A percentile compares a stretch with the other conserved stretches of the same genome.
These are phyloP conservation scores for Euclidia mi DNA, from an alignment of 2,888 invertebrate species.

Conservation along the genomic window DNA sequence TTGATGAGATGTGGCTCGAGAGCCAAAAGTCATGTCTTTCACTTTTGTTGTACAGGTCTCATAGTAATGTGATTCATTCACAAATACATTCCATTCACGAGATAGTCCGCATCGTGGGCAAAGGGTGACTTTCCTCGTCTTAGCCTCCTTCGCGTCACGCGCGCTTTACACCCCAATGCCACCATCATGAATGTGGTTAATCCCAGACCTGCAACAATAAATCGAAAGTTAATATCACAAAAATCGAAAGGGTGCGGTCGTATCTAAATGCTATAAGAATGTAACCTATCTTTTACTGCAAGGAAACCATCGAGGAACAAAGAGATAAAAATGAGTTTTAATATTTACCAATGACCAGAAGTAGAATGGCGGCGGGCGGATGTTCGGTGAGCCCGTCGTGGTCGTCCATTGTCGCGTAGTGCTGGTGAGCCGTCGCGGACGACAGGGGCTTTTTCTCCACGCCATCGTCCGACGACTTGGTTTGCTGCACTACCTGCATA, in stretches of 20 bases:
- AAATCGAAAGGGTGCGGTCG: no score
- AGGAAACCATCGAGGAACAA: no score
- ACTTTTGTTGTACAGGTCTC: not conserved
- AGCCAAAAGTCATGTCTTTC: no score
- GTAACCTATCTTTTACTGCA: no score
- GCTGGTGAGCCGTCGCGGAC: conserved; percentile 46
- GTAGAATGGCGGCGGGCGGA: conserved; percentile 95
- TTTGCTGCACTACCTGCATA: conserved; percentile 21
- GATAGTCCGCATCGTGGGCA: conserved; percentile 98
- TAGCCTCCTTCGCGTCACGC: conserved; percentile 94
- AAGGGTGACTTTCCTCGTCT: conserved; percentile 95
- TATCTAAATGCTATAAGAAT: no score
- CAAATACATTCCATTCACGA: conserved; percentile 99
- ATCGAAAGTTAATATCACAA: no score
- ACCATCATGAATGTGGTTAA: conserved; percentile 95
- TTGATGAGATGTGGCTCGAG: no score
- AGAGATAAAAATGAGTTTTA: not conserved
- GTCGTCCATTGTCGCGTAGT: conserved; percentile 64
- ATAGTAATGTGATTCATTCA: conserved; percentile 72
- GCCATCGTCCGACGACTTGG: conserved; percentile 16
- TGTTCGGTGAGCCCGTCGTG: conserved; percentile 92
- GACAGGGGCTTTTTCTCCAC: conserved; percentile 30
- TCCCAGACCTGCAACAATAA: conserved; percentile 92
- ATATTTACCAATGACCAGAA: conserved; percentile 94
- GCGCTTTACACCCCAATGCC: conserved; percentile 95